Percentiles rank a stretch among this genome's conserved stretches.
Conservation (phyloP, 2,888 invertebrate species). For the Candidula unifasciata region DNA sequence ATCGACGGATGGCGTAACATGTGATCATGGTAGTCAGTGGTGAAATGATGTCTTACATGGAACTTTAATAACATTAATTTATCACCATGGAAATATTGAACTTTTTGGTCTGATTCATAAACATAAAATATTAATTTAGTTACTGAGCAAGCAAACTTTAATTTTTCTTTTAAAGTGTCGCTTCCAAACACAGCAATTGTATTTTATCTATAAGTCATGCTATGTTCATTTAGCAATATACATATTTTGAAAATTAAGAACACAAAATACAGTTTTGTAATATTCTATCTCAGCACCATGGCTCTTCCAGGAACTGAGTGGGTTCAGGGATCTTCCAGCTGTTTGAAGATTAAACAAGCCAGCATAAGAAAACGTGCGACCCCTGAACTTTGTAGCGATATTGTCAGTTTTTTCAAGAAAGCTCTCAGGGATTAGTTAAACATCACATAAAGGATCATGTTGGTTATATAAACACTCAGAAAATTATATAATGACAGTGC, state of each 20-base stretch:
- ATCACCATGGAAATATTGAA: too few relatives aligned
- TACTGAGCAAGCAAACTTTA: too few relatives aligned
- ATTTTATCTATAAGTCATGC: too few relatives aligned
- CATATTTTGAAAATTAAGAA: slow-evolving; percentile 9
- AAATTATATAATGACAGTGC: not conserved
- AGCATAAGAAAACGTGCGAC: slow-evolving; percentile 2
- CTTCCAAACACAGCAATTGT: too few relatives aligned
- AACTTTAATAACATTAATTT: too few relatives aligned
- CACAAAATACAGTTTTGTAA: not conserved
- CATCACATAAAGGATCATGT: not conserved
- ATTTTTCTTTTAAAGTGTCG: too few relatives aligned
- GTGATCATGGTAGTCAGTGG: too few relatives aligned
- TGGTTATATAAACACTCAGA: not conserved
- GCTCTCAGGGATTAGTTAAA: slow-evolving; percentile 33
- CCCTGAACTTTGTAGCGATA: slow-evolving; percentile 24
- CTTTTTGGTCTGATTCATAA: too few relatives aligned
- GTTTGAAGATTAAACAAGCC: slow-evolving; percentile 38
- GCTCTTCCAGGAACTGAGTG: not conserved
- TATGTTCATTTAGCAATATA: not conserved
- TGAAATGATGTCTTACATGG: not conserved
- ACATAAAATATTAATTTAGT: too few relatives aligned
- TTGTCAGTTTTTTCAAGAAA: slow-evolving; percentile 43
- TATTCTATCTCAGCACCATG: not conserved
- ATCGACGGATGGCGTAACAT: too few relatives aligned
- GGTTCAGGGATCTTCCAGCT: slow-evolving; percentile 12